Evolutionary conservation across 2,888 invertebrate genomes (phyloP).

Genomic region (Coelinius sp.): DNA sequence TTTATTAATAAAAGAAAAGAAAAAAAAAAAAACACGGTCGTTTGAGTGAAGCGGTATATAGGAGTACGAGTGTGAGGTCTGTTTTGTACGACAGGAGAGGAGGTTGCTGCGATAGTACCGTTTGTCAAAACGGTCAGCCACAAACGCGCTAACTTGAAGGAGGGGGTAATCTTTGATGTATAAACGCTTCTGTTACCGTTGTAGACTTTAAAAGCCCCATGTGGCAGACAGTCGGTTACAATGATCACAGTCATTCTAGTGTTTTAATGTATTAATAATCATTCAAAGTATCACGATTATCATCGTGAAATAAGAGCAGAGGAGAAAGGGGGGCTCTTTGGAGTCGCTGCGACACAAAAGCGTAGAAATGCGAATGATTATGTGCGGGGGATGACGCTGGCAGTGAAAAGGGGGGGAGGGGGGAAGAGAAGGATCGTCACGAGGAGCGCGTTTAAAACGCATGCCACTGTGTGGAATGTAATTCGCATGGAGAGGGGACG

Average conservation of each 20-base stretch:
- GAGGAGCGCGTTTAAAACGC: conserved; percentile 19
- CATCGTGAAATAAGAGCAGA: background rate
- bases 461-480: conserved; percentile 30
- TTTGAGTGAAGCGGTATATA: conserved; percentile 16
- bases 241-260: background rate
- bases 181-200: conserved; percentile 21
- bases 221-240: background rate
- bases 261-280: conserved; percentile 8
- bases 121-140: conserved; percentile 63
- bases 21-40: conserved; percentile 15
- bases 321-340: background rate
- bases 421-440: conserved; percentile 1
- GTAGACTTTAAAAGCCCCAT: conserved; percentile 7
- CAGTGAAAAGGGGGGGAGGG: background rate
- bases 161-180: conserved; percentile 24
- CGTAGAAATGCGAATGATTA: conserved; percentile 20
- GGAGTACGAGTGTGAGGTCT: conserved; percentile 25
- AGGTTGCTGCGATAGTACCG: conserved; percentile 57
- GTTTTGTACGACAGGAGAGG: conserved; percentile 27
- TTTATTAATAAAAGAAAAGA: background rate
- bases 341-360: background rate
- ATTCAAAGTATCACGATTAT: background rate
- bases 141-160: conserved; percentile 51
- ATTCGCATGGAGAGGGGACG: conserved; percentile 26
- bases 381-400: background rate